Evolutionary conservation across 2,888 invertebrate genomes (phyloP), one percentile per base, ranked within the genome.

Genomic region (Pseudococcus longispinus): DNA sequence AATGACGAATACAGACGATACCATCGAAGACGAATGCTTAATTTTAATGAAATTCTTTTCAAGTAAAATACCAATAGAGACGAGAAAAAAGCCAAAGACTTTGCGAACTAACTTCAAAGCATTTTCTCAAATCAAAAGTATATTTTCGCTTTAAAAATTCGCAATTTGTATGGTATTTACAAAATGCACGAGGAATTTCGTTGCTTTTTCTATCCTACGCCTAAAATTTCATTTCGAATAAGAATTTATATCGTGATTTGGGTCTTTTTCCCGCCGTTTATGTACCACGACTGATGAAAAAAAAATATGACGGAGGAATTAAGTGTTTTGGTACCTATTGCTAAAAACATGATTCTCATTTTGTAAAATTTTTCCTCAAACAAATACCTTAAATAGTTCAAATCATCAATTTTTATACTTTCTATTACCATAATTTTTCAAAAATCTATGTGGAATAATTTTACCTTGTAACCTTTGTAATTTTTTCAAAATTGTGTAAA

Each of bases 21-120:
- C n/a, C n/a, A 51, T 5, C 51, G 18, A 46, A 46, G 51, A 51
- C 15, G 51, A 51, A 51, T 65, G 37, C 37, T n/a, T 37, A 65
- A 65, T 65, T 65, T 65, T 65, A 65, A 65, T 65, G 65, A 65
- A 65, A 65, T 65, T 65, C 26, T 65, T 26, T 65, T 65, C 20
- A 13, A 11, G 65, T 15, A 13, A 65, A 65, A 26, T 26, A 26
- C 11, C 11, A 23, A 9, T 13, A 26, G 2, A 8, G 65, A 1
- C 26, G 65, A 26, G 5, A 60, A 60, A 60, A 65, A 26, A 65
- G 11, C 65, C 3, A 11, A 26, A 65, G 26, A 65, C 26, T 65
- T 23, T 26, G 51, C 15, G n/a, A 51, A 2, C 15, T n/a, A 4
- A 51, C 51, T 51, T 51, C 51, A 51, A 51, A 51, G 51, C 51